Conservation (phyloP, 2,113 vertebrate species). For the Odontophorus gujanensis region DNA sequence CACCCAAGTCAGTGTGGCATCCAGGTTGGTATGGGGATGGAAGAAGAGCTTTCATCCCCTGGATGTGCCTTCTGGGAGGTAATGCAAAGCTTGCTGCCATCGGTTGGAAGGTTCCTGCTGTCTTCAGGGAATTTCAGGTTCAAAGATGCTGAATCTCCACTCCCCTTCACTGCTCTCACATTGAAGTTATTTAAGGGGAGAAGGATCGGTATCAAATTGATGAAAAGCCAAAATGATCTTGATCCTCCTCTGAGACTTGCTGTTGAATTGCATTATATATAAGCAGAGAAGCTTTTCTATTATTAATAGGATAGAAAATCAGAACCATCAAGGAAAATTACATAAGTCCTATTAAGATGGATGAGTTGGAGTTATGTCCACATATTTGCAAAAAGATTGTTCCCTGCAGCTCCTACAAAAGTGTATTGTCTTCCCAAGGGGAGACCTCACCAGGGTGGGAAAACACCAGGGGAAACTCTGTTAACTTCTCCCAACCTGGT, state of each 20-base stretch:
- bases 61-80: accelerated
- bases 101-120: background rate
- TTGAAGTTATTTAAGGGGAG: background rate
- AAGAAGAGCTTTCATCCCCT: background rate
- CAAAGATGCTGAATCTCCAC: background rate
- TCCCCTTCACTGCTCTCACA: background rate
- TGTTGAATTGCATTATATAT: constrained; percentile 70
- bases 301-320: constrained; percentile 71
- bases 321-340: constrained; percentile 65
- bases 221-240: constrained; percentile 70
- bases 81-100: background rate
- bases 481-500: background rate
- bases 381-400: background rate
- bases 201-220: constrained; percentile 48
- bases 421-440: background rate
- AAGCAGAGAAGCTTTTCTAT: constrained; percentile 63
- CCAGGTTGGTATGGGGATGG: background rate
- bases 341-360: constrained; percentile 55
- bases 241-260: constrained; percentile 63
- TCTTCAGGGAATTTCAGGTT: background rate
- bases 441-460: background rate
- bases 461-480: background rate
- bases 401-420: background rate
- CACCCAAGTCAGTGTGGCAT: background rate
- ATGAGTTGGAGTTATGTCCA: constrained; percentile 26